Conservation (phyloP, 2,888 invertebrate genomes). For the Eumacrocentrus americanus region DNA sequence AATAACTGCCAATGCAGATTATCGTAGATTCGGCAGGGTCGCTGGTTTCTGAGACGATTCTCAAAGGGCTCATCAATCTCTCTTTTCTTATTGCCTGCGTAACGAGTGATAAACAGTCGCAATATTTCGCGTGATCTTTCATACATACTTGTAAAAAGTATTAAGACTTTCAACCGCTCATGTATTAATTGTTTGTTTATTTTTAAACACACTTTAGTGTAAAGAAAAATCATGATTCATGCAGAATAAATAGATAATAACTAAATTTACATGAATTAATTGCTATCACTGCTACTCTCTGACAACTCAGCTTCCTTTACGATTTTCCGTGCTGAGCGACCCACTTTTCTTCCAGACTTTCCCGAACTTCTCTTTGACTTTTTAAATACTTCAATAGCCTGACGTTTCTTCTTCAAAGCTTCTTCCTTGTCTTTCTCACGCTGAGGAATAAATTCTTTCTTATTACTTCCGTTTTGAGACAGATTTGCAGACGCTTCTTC, state of each 20-base stretch:
- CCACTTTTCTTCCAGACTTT: conserved; percentile 61
- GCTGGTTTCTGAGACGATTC: conserved; percentile 48
- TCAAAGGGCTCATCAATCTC: too few relatives aligned
- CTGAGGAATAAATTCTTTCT: conserved; percentile 70
- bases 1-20: conserved; percentile 55
- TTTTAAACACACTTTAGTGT: too few relatives aligned
- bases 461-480: conserved; percentile 31
- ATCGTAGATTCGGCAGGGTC: conserved; percentile 50
- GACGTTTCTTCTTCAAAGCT: conserved; percentile 72
- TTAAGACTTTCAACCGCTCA: too few relatives aligned
- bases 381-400: conserved; percentile 76
- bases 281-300: conserved; percentile 68
- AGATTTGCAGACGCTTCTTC: conserved; percentile 9
- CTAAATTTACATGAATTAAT: conserved; percentile 51
- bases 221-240: too few relatives aligned
- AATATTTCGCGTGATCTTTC: not conserved
- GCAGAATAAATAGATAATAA: not conserved
- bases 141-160: not conserved
- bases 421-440: conserved; percentile 71
- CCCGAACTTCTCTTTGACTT: conserved; percentile 71
- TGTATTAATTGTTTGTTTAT: too few relatives aligned
- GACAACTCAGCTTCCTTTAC: conserved; percentile 72
- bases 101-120: too few relatives aligned
- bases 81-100: too few relatives aligned
- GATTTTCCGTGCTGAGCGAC: conserved; percentile 60